Conservation (phyloP, 1,140 invertebrate species). For the Sycophaga agraensis region DNA sequence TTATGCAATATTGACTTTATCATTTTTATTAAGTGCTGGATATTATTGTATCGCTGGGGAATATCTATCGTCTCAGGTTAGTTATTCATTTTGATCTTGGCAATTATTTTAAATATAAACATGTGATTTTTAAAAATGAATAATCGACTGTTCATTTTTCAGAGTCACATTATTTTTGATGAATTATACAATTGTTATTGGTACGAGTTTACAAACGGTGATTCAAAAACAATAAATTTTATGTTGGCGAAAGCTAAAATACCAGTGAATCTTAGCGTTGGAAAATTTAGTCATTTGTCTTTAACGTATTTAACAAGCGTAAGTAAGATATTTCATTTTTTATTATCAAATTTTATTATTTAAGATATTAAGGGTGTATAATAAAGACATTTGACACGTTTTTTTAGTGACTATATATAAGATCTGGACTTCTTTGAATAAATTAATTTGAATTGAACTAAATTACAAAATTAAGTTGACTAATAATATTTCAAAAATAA, state of each 20-base stretch:
- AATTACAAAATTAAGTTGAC: neutral
- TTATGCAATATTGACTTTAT: neutral
- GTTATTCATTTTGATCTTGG: too few species aligned
- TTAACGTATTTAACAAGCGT: neutral
- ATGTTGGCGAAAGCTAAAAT: slow-evolving; percentile 8
- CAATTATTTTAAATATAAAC: too few species aligned
- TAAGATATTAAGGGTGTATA: too few species aligned
- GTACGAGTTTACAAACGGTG: neutral
- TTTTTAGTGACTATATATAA: too few species aligned
- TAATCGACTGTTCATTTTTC: neutral
- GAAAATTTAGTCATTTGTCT: slow-evolving; percentile 1
- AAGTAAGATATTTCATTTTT: neutral
- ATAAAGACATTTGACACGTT: too few species aligned
- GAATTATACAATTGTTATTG: neutral
- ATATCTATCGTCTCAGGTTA: neutral
- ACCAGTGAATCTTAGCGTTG: neutral
- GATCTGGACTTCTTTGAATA: neutral
- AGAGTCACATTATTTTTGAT: slow-evolving; percentile 5
- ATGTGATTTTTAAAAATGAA: too few species aligned
- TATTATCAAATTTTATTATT: too few species aligned
- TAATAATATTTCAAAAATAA: too few species aligned
- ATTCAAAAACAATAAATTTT: neutral
- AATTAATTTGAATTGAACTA: neutral
- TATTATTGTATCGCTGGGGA: slow-evolving; percentile 1
- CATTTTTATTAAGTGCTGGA: neutral